phyloP scores from a whole-genome alignment of 92 coral and sea anemone species.

The Actinostola sp. region DNA sequence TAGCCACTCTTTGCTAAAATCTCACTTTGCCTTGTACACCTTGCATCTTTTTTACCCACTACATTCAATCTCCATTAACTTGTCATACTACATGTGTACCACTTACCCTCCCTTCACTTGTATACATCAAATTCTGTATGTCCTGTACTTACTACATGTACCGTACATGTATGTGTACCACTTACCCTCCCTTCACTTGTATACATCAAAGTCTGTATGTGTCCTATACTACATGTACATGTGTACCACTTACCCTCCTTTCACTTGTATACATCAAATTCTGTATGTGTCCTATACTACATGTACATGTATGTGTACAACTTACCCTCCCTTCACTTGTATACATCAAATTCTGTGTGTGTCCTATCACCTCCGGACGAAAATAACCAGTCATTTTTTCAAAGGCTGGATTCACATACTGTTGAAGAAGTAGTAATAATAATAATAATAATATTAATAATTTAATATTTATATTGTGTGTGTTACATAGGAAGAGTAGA shows the following conservation, averaged over 20 bases:
- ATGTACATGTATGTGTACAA: too few relatives aligned
- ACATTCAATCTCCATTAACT: constrained; percentile 69
- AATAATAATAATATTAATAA: neutral
- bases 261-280: constrained; percentile 66
- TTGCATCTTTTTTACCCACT: too few relatives aligned
- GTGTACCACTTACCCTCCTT: constrained; percentile 65
- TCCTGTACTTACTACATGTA: too few relatives aligned
- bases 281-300: constrained; percentile 60
- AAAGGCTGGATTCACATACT: constrained; percentile 96
- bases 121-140: constrained; percentile 58
- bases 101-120: constrained; percentile 72
- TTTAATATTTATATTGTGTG: too few relatives aligned
- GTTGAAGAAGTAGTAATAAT: constrained; percentile 12
- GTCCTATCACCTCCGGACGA: constrained; percentile 84
- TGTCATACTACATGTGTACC: constrained; percentile 62
- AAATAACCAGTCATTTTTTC: constrained; percentile 88
- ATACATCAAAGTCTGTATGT: constrained; percentile 63
- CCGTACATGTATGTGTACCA: too few relatives aligned
- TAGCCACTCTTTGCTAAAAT: too few relatives aligned
- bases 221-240: too few relatives aligned
- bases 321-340: constrained; percentile 77
- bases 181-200: constrained; percentile 68
- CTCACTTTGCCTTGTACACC: too few relatives aligned
- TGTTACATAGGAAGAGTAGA: too few relatives aligned
- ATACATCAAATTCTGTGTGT: constrained; percentile 65